Evolutionary conservation across 2,113 vertebrate genomes (phyloP), one percentile per base, ranked within the genome.

Genomic region (Eulemur rufifrons): DNA sequence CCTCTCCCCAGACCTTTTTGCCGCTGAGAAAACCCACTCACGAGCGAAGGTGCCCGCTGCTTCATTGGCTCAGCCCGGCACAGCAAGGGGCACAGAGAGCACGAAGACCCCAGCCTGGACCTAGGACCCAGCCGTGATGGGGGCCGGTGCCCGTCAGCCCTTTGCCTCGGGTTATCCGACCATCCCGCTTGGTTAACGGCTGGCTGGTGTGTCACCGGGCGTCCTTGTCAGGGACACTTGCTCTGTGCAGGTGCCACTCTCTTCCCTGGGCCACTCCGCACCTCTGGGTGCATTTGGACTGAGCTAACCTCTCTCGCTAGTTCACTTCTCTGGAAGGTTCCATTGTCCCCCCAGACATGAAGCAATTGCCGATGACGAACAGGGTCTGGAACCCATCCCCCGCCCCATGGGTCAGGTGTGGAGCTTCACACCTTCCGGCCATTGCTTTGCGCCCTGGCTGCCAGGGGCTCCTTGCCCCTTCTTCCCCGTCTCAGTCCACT

Each of bases 321-420:
- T 20, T 64, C 23, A 4, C 5, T 7, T 10, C 42, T 45, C 54
- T 34, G 6, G 34, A 25, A 20, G 11, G 13, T 11, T 12, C 39
- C 3, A 4, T 6, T 2, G 4, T 34, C 27, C 18, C 0, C 32
- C 59, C 11, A 1, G 20, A 18, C 34, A 29, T 4, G 1, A 2
- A 0, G 37, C 3, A 3, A 18, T 3, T 11, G 10, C 21, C 20
- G 10, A 18, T 6, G 25, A 6, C 1, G 4, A 15, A 5, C 0
- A 1, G 2, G 1, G 11, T 45, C 21, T 23, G 14, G 82, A 23
- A 2, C 9, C 37, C 86, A 42, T 0, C 0, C 0, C 18, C 27
- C 13, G 27, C 4, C 56, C 56, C 5, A 27, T 3, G 15, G 15
- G 9, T 7, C 59, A 10, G 21, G 25, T 6, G 1, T 54, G 27